phyloP scores from a whole-genome alignment of 2,113 vertebrate genomes.

The Rhodinocichla rosea region DNA sequence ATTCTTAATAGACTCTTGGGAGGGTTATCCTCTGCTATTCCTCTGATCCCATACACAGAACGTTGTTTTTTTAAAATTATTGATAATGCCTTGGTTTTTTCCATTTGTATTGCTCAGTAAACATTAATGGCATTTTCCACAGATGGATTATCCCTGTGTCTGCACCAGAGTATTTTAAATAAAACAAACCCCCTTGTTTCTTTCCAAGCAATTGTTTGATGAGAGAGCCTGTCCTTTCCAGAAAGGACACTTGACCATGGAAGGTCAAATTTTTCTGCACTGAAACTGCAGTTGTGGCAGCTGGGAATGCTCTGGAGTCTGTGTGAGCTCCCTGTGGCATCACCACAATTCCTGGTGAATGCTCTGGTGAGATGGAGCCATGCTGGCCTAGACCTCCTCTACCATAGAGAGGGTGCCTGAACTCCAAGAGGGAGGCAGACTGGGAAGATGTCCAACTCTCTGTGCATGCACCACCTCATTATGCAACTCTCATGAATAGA shows the following conservation, averaged over 20 bases:
- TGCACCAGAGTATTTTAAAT: not conserved
- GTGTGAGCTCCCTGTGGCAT: not conserved
- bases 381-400: not conserved
- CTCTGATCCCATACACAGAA: not conserved
- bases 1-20: conserved; percentile 51
- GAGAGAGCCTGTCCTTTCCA: not conserved
- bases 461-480: not conserved
- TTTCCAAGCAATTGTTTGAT: not conserved
- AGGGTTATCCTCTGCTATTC: conserved; percentile 27
- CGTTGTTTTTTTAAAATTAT: not conserved
- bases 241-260: not conserved
- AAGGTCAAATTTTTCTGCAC: not conserved
- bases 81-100: not conserved
- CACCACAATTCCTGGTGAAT: no score
- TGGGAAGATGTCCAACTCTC: not conserved
- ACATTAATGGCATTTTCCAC: not conserved
- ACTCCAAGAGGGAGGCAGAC: not conserved
- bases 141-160: not conserved
- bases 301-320: not conserved
- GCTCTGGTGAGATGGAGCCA: not conserved
- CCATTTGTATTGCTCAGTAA: not conserved
- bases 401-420: not conserved
- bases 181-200: not conserved
- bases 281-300: not conserved
- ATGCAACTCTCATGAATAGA: not conserved